phyloP scores from a whole-genome alignment of 2,888 invertebrate species.

The Ptychoptera albimana region DNA sequence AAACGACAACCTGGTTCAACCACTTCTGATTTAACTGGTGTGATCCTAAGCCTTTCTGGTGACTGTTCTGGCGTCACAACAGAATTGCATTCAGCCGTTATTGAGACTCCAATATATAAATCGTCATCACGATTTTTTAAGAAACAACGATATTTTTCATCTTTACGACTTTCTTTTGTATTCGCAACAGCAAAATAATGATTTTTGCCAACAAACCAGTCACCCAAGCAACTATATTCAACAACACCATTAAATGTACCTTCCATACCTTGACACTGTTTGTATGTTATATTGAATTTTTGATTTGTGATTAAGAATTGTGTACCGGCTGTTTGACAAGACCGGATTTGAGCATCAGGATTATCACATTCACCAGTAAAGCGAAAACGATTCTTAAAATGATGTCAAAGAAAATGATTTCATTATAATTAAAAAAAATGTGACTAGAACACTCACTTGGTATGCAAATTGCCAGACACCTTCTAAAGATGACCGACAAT shows the following conservation, averaged over 20 bases:
- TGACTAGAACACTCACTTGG: slow-evolving; percentile 33
- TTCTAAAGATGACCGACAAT: slow-evolving; percentile 82
- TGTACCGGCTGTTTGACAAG: slow-evolving; percentile 91
- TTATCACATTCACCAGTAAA: slow-evolving; percentile 86
- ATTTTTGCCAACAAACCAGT: slow-evolving; percentile 92
- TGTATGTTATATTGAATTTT: slow-evolving; percentile 89
- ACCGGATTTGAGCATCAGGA: slow-evolving; percentile 76
- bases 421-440: background rate
- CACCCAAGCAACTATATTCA: slow-evolving; percentile 83
- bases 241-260: slow-evolving; percentile 83
- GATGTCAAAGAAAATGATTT: no score
- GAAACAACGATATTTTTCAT: slow-evolving; percentile 89
- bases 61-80: slow-evolving; percentile 87
- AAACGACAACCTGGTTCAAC: slow-evolving; percentile 83
- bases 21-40: slow-evolving; percentile 76
- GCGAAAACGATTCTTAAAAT: slow-evolving; percentile 71
- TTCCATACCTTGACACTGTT: slow-evolving; percentile 76
- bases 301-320: slow-evolving; percentile 93
- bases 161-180: slow-evolving; percentile 86
- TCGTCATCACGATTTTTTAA: slow-evolving; percentile 89
- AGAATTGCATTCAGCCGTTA: slow-evolving; percentile 84
- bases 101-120: slow-evolving; percentile 78
- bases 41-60: slow-evolving; percentile 73
- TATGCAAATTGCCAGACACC: slow-evolving; percentile 95
- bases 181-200: slow-evolving; percentile 96